These are phyloP conservation scores for Clanis bilineata DNA, from an alignment of 2,888 invertebrate genomes.

Conservation along the genomic window DNA sequence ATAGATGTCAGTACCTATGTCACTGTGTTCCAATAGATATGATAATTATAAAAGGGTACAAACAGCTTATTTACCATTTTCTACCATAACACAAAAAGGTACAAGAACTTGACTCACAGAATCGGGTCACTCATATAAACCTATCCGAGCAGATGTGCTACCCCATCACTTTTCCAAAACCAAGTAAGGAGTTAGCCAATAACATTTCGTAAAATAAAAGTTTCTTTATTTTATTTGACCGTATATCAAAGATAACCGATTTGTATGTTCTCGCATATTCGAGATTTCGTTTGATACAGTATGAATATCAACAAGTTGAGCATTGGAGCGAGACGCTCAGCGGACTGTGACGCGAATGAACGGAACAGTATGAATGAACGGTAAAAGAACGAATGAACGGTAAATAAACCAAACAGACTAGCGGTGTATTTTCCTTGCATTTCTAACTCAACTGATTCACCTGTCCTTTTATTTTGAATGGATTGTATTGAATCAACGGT, in stretches of 20 bases:
- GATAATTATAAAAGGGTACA: too few relatives aligned
- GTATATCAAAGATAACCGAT: neutral
- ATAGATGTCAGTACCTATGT: too few relatives aligned
- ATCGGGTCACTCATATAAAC: neutral
- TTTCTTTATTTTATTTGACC: neutral
- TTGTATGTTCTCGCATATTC: neutral
- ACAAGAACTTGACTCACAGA: neutral
- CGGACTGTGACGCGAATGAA: neutral
- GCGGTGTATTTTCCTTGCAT: neutral
- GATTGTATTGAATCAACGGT: neutral
- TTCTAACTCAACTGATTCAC: neutral
- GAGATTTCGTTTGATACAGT: neutral
- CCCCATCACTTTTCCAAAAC: neutral
- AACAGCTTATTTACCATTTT: too few relatives aligned
- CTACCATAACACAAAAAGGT: too few relatives aligned
- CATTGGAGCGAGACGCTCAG: neutral
- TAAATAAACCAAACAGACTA: neutral
- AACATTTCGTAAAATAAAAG: neutral
- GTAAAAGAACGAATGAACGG: neutral
- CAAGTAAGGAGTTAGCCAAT: neutral
- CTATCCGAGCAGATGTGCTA: neutral
- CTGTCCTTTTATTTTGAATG: neutral
- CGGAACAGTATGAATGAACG: constrained; percentile 9
- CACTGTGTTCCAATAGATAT: too few relatives aligned
- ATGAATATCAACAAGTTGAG: constrained; percentile 6